Percentiles rank a stretch among this genome's conserved stretches.
phyloP scores from a whole-genome alignment of 1,140 invertebrate species.

The Drosophila sulfurigaster region DNA sequence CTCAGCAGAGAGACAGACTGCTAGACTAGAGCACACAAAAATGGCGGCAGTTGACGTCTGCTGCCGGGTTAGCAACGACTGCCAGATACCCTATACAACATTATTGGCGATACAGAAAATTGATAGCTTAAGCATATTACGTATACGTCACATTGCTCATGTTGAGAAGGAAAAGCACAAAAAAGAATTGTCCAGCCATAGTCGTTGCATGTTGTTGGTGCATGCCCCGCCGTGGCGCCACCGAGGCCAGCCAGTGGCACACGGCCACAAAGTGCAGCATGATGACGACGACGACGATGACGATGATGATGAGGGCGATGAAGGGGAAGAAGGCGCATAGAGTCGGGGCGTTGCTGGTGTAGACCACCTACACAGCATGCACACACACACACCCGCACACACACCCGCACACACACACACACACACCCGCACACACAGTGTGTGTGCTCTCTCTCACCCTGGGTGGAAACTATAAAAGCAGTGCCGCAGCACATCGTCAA shows the following conservation, averaged over 20 bases:
- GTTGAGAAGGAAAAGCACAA: no score
- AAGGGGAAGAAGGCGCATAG: background rate
- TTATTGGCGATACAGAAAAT: background rate
- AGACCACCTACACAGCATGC: constrained; percentile 25
- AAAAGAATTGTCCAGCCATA: no score
- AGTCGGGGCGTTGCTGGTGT: background rate
- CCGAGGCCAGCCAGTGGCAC: constrained; percentile 67
- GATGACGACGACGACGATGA: constrained; percentile 28
- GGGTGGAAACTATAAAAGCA: constrained; percentile 67
- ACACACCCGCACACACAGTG: background rate
- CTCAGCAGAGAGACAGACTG: constrained; percentile 8
- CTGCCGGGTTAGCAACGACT: constrained; percentile 9
- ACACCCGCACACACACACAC: background rate
- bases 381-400: background rate
- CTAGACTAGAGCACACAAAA: constrained; percentile 44
- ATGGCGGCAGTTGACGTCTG: constrained; percentile 39
- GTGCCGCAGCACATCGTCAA: constrained; percentile 42
- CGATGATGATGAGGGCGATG: constrained; percentile 32
- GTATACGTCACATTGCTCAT: background rate
- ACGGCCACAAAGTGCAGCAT: constrained; percentile 73
- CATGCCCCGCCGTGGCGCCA: constrained; percentile 42
- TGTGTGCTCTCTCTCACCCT: constrained; percentile 37
- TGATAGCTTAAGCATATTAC: background rate
- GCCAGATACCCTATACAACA: constrained; percentile 4
- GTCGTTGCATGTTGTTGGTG: background rate